A percentile compares a stretch with the other conserved stretches of the same genome.
Evolutionary conservation across 2,113 vertebrate species (phyloP).

Genomic region (Ophthalmolycus amberensis): DNA sequence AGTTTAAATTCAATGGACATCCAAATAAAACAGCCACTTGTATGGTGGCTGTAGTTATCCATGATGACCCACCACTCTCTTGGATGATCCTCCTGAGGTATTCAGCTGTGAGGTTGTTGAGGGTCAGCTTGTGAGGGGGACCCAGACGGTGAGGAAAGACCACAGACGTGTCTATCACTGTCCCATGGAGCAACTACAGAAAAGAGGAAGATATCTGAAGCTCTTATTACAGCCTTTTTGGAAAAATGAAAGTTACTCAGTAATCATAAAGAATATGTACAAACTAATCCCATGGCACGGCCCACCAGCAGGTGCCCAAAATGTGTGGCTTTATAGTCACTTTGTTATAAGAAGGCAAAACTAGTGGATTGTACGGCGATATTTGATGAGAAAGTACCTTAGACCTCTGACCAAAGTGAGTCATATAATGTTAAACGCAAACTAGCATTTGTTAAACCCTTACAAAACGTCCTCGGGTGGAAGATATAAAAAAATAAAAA

Average conservation of each 20-base stretch:
- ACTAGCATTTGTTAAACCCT: neutral
- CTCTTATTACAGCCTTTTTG: neutral
- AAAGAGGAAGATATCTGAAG: constrained; percentile 41
- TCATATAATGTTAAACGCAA: neutral
- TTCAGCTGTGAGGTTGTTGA: constrained; percentile 83
- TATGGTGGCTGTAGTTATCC: constrained; percentile 30
- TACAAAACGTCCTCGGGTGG: neutral
- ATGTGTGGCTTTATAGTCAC: neutral
- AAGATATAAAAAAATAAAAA: neutral
- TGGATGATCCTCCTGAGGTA: constrained; percentile 84
- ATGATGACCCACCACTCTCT: constrained; percentile 84
- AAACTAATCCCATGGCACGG: neutral
- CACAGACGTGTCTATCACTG: constrained; percentile 83
- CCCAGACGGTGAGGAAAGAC: constrained; percentile 86
- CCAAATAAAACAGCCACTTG: neutral
- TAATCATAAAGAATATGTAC: neutral
- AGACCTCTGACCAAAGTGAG: neutral
- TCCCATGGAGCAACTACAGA: constrained; percentile 83
- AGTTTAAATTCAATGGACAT: neutral
- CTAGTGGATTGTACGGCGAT: neutral
- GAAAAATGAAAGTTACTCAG: neutral
- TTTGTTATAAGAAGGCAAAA: neutral
- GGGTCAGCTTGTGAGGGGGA: constrained; percentile 83
- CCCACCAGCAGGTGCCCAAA: neutral
- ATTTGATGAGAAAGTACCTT: neutral